phyloP scores from a whole-genome alignment of 1,140 invertebrate species.

The Radopholus similis region DNA sequence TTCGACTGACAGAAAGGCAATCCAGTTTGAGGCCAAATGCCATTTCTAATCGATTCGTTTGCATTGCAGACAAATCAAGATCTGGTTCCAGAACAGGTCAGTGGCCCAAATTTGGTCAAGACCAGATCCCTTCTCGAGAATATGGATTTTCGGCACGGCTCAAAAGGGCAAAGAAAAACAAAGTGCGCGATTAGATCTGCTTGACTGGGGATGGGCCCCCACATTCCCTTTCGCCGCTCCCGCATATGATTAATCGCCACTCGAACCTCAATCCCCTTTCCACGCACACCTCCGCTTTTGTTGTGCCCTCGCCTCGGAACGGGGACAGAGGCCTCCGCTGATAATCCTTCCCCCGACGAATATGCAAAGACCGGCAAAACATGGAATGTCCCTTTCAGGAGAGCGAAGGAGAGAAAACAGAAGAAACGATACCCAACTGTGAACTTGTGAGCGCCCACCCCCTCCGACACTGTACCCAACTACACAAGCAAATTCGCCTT shows the following conservation, averaged over 20 bases:
- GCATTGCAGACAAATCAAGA: constrained; percentile 70
- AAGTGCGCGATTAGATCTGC: not conserved
- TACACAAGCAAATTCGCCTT: too few species aligned
- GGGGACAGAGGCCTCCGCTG: not conserved
- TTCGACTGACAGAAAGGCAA: constrained; percentile 76
- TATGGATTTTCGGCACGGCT: not conserved
- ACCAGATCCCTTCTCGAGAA: too few species aligned
- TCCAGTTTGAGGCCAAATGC: not conserved
- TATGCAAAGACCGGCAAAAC: not conserved
- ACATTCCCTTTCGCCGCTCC: not conserved
- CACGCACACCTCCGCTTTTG: not conserved
- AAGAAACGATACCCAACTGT: not conserved
- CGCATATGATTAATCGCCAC: constrained; percentile 5
- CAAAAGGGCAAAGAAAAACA: not conserved
- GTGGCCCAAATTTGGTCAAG: not conserved
- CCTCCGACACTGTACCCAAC: not conserved
- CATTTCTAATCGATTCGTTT: not conserved
- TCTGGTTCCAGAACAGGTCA: constrained; percentile 66
- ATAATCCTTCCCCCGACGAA: not conserved
- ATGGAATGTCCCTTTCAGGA: not conserved
- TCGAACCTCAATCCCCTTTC: not conserved
- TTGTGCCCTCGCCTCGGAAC: not conserved
- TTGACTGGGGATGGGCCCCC: not conserved
- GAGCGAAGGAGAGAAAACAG: constrained; percentile 11
- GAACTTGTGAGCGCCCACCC: not conserved